phyloP scores from a whole-genome alignment of 2,113 vertebrate genomes.

The Boleophthalmus pectinirostris region DNA sequence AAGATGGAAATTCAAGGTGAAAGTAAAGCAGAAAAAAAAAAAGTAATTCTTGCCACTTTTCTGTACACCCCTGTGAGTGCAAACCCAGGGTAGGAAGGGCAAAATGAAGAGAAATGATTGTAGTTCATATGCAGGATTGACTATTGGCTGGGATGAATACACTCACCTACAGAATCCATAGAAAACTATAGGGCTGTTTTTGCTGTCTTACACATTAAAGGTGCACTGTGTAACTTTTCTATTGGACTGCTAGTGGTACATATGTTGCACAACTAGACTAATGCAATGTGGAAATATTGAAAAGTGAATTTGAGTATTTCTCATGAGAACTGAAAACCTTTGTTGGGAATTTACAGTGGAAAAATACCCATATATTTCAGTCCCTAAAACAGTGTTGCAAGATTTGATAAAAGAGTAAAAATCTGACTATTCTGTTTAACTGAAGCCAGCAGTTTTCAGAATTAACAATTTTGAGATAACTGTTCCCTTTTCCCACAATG shows the following conservation, averaged over 20 bases:
- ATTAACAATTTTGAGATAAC: neutral
- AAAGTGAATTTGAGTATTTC: neutral
- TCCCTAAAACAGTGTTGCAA: neutral
- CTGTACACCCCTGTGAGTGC: conserved; percentile 38
- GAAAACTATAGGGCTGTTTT: conserved; percentile 21
- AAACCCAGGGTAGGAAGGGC: conserved; percentile 61
- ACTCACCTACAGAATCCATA: conserved; percentile 54
- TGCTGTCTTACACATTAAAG: neutral
- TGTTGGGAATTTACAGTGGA: neutral
- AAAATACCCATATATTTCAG: neutral
- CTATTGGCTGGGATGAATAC: conserved; percentile 42
- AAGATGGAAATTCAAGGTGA: conserved; percentile 13
- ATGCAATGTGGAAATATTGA: neutral
- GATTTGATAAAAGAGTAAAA: no score
- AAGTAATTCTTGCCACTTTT: conserved; percentile 49
- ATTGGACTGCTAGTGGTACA: no score
- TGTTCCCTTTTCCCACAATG: no score
- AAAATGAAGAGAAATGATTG: conserved; percentile 78
- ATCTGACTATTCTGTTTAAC: neutral
- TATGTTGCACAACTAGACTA: no score
- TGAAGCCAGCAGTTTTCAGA: neutral
- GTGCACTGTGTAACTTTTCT: no score
- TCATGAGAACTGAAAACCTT: no score
- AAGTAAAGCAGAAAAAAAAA: conserved; percentile 30
- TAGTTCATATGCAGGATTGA: conserved; percentile 67